phyloP scores from a whole-genome alignment of 1,140 invertebrate species.

The Saxidomus purpurata region DNA sequence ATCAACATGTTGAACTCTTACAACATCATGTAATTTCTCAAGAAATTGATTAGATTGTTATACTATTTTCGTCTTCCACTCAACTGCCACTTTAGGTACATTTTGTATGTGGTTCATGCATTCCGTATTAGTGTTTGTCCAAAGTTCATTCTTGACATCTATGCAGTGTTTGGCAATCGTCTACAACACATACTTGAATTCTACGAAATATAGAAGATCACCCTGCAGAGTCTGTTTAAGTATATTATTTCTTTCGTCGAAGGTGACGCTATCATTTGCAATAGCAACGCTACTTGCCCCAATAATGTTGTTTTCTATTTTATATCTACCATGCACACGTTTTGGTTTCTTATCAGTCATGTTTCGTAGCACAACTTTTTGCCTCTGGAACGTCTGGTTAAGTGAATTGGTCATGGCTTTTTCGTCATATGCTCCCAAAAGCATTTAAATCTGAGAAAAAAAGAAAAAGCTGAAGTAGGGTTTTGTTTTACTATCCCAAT shows the following conservation, averaged over 20 bases:
- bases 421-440: conserved; percentile 65
- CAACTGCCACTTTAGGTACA: conserved; percentile 35
- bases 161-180: conserved; percentile 19
- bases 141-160: neutral
- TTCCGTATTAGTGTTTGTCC: conserved; percentile 52
- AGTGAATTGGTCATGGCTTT: conserved; percentile 63
- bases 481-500: conserved; percentile 52
- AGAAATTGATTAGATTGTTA: neutral
- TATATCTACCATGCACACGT: neutral
- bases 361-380: conserved; percentile 8
- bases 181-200: neutral
- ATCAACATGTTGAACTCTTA: conserved; percentile 27
- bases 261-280: conserved; percentile 24
- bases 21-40: neutral
- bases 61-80: neutral
- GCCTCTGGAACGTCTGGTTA: conserved; percentile 17
- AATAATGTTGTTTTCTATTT: conserved; percentile 25
- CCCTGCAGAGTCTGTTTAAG: neutral
- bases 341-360: conserved; percentile 51
- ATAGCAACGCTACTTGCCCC: conserved; percentile 31
- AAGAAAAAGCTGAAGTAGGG: conserved; percentile 43
- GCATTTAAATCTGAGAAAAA: conserved; percentile 1
- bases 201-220: neutral
- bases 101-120: too few species aligned
- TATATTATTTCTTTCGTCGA: conserved; percentile 16